These are phyloP conservation scores for Apamea sordens DNA, from an alignment of 2,888 invertebrate genomes.

Conservation along the genomic window DNA sequence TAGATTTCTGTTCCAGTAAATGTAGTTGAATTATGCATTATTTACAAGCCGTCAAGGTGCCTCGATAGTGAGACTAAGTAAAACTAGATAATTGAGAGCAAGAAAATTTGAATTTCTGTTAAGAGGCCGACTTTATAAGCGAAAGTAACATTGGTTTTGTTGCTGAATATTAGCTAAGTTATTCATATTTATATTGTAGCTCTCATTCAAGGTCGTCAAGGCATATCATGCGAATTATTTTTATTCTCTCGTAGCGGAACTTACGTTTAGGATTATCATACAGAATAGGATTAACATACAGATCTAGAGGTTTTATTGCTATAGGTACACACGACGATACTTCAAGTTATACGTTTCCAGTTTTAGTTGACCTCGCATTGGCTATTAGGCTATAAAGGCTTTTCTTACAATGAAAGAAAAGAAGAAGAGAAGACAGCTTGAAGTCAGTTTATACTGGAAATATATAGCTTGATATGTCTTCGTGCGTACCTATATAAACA, in stretches of 20 bases:
- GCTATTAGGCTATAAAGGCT: too few species aligned
- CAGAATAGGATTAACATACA: background rate
- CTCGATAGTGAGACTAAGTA: conserved; percentile 40
- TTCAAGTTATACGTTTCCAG: background rate
- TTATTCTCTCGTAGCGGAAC: background rate
- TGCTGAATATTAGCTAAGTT: conserved; percentile 29
- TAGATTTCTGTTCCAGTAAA: conserved; percentile 46
- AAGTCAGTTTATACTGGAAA: background rate
- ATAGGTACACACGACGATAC: background rate
- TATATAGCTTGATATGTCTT: too few species aligned
- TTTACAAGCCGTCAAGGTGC: conserved; percentile 50
- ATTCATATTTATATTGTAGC: conserved; percentile 36
- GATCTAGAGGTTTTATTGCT: background rate
- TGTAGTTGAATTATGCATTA: conserved; percentile 54
- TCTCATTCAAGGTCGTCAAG: conserved; percentile 20
- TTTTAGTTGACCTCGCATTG: background rate
- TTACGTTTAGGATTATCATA: background rate
- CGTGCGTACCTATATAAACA: background rate
- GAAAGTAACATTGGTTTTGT: conserved; percentile 35
- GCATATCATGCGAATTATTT: conserved; percentile 19
- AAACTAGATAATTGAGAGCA: conserved; percentile 28
- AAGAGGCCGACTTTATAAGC: conserved; percentile 26
- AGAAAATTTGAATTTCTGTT: conserved; percentile 46
- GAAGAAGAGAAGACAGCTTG: background rate
- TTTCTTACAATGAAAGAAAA: too few species aligned